Conservation (phyloP, 2,113 vertebrate species). For the Uropsilus gracilis region DNA sequence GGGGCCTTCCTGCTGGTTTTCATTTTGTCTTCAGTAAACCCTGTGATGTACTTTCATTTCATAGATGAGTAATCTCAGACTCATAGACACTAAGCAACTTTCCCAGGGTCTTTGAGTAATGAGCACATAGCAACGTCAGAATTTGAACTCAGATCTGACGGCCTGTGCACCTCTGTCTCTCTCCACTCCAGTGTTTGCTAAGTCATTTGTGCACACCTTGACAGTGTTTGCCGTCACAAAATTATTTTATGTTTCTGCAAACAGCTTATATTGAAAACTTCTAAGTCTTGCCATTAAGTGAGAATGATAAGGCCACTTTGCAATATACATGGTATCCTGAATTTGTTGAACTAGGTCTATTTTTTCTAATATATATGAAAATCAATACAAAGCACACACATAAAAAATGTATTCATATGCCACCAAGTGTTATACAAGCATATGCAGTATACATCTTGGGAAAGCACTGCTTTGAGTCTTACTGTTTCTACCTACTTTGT, state of each 20-base stretch:
- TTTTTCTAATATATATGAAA: constrained; percentile 28
- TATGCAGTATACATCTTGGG: not conserved
- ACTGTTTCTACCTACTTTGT: not conserved
- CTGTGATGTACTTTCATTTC: constrained; percentile 32
- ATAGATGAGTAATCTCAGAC: constrained; percentile 26
- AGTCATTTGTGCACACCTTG: not conserved
- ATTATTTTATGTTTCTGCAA: constrained; percentile 27
- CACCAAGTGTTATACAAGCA: not conserved
- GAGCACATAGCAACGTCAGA: not conserved
- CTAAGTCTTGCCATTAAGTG: not conserved
- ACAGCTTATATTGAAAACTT: constrained; percentile 30
- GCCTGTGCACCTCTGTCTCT: not conserved
- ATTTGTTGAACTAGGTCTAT: not conserved
- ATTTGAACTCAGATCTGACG: not conserved
- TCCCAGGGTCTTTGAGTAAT: constrained; percentile 1
- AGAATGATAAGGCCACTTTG: not conserved
- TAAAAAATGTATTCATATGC: not conserved
- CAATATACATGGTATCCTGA: not conserved
- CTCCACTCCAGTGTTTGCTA: not conserved
- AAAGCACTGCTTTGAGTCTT: not conserved
- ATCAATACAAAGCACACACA: not conserved
- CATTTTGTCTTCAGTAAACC: not conserved
- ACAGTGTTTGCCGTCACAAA: not conserved
- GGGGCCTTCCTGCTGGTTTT: not conserved
- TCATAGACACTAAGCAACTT: not conserved